Conservation (phyloP, 2,888 invertebrate species). For the Dicycla oo region DNA sequence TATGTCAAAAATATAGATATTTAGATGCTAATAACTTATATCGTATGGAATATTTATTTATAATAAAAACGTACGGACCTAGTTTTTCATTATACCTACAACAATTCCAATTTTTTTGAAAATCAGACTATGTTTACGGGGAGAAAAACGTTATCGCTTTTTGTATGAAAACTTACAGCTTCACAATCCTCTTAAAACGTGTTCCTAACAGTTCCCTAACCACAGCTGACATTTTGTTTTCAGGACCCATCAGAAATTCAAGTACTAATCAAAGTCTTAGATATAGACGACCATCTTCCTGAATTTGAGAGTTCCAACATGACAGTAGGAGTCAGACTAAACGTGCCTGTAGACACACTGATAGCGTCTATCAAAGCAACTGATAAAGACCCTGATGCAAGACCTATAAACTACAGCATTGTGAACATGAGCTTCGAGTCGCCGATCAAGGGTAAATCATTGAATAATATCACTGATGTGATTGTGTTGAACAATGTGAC, state of each 20-base stretch:
- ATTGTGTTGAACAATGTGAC: conserved; percentile 92
- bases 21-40: no score
- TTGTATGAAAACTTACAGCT: no score
- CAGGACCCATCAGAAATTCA: conserved; percentile 93
- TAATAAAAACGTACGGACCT: no score
- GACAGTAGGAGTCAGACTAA: conserved; percentile 93
- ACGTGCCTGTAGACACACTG: conserved; percentile 93
- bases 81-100: no score
- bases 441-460: conserved; percentile 84
- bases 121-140: no score
- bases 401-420: conserved; percentile 91
- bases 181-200: no score
- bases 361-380: conserved; percentile 92
- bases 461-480: conserved; percentile 86
- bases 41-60: no score
- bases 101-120: no score
- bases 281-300: conserved; percentile 94
- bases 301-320: conserved; percentile 91
- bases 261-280: conserved; percentile 91
- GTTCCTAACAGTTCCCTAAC: not conserved
- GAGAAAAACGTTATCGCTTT: no score
- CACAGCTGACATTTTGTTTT: conserved; percentile 55
- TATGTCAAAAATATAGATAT: no score
- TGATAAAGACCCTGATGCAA: conserved; percentile 92
- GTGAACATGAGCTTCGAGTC: conserved; percentile 91